Conservation (phyloP, 2,113 vertebrate species). For the Heptranchias perlo region DNA sequence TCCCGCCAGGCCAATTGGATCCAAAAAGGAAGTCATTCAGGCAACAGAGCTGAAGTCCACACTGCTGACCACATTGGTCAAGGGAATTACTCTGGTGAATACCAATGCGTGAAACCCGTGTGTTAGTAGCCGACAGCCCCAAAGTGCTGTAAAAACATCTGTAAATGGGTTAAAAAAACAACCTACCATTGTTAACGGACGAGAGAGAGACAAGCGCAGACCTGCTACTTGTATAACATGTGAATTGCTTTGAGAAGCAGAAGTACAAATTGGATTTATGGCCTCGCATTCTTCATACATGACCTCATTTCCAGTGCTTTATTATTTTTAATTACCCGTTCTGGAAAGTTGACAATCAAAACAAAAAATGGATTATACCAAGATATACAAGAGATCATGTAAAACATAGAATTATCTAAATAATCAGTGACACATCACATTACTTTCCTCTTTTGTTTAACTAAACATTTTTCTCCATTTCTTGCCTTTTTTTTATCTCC, state of each 20-base stretch:
- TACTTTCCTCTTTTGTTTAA: not conserved
- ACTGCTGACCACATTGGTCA: not conserved
- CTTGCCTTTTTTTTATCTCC: not conserved
- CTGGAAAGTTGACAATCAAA: not conserved
- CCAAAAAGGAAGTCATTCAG: not conserved
- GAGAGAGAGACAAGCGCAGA: not conserved
- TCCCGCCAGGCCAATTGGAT: not conserved
- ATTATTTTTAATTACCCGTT: not conserved
- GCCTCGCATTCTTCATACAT: not conserved
- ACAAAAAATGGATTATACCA: not conserved
- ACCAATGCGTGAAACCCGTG: not conserved
- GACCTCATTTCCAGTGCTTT: not conserved
- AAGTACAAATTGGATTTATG: conserved; percentile 20
- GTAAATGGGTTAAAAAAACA: not conserved
- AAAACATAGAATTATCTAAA: not conserved
- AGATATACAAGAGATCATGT: not conserved
- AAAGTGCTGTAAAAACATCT: not conserved
- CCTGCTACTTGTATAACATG: not conserved
- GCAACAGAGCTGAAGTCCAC: not conserved
- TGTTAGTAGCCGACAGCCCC: not conserved
- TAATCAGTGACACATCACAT: not conserved
- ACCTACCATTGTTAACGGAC: not conserved
- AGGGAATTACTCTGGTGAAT: not conserved
- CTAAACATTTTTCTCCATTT: not conserved
- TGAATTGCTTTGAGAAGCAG: not conserved